Evolutionary conservation across 2,888 invertebrate genomes (phyloP).

Genomic region (Apamea anceps): DNA sequence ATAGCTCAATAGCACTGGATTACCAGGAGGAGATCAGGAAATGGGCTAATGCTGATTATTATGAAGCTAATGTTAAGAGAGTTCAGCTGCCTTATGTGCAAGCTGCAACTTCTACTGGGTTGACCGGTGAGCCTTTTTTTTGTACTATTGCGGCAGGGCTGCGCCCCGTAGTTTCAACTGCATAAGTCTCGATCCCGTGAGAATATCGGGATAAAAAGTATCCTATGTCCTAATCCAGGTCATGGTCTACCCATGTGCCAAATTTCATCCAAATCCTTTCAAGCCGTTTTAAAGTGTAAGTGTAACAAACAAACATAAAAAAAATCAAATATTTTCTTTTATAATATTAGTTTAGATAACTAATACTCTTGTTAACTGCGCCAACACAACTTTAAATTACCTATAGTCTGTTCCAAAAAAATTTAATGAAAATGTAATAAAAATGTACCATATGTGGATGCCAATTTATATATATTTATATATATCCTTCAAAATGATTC

Average conservation of each 20-base stretch:
- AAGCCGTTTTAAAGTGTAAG: background rate
- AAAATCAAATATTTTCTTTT: too few species aligned
- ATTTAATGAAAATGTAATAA: too few species aligned
- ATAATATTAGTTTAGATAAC: background rate
- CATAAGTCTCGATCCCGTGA: background rate
- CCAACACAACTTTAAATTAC: too few species aligned
- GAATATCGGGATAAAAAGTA: background rate
- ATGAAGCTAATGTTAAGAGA: conserved; percentile 95
- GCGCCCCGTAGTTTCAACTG: background rate
- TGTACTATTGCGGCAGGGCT: background rate
- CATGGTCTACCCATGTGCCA: background rate
- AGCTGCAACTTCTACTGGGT: conserved; percentile 90
- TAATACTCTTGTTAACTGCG: background rate
- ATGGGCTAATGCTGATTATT: conserved; percentile 96
- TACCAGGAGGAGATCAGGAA: conserved; percentile 94
- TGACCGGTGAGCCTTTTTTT: conserved; percentile 86
- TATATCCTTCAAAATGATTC: too few species aligned
- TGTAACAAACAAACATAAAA: too few species aligned
- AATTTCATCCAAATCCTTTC: background rate
- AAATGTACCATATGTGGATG: too few species aligned
- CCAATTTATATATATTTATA: too few species aligned
- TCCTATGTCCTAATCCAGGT: background rate
- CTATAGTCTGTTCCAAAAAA: too few species aligned
- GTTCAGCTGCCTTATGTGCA: conserved; percentile 96
- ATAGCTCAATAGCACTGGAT: conserved; percentile 94